These are phyloP conservation scores for Andrena praecox DNA, from an alignment of 2,888 invertebrate genomes.

Conservation along the genomic window DNA sequence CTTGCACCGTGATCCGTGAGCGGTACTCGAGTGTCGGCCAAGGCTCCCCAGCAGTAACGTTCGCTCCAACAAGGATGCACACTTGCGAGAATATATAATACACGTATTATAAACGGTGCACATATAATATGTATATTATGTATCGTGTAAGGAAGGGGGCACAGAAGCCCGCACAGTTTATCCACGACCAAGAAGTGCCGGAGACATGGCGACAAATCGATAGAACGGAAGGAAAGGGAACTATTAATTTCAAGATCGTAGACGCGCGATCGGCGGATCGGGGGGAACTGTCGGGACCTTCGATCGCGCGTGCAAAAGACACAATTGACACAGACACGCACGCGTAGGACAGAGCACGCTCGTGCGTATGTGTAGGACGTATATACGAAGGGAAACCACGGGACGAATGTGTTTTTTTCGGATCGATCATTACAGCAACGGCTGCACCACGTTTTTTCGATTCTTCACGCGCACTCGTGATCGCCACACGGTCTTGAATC, in stretches of 20 bases:
- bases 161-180: conserved; percentile 46
- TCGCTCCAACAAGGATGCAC: conserved; percentile 40
- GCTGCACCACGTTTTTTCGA: conserved; percentile 56
- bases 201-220: conserved; percentile 50
- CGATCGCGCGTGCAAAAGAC: conserved; percentile 34
- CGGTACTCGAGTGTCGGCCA: conserved; percentile 44
- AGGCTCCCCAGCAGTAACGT: conserved; percentile 42
- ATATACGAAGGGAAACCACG: conserved; percentile 22
- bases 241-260: conserved; percentile 27
- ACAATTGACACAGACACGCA: background rate
- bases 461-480: conserved; percentile 34
- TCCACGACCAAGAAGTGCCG: conserved; percentile 60
- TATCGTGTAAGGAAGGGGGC: conserved; percentile 43
- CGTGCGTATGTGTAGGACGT: conserved; percentile 5
- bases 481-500: conserved; percentile 68
- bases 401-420: conserved; percentile 18
- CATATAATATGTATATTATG: conserved; percentile 58
- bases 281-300: background rate
- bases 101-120: conserved; percentile 46
- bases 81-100: conserved; percentile 46
- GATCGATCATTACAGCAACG: conserved; percentile 45
- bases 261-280: conserved; percentile 32
- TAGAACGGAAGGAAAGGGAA: conserved; percentile 20
- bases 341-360: background rate
- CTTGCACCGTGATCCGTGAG: conserved; percentile 29